Base-by-base conservation (phyloP, 2,797 vertebrate genomes). In the Trematomus bernacchii region DNA sequence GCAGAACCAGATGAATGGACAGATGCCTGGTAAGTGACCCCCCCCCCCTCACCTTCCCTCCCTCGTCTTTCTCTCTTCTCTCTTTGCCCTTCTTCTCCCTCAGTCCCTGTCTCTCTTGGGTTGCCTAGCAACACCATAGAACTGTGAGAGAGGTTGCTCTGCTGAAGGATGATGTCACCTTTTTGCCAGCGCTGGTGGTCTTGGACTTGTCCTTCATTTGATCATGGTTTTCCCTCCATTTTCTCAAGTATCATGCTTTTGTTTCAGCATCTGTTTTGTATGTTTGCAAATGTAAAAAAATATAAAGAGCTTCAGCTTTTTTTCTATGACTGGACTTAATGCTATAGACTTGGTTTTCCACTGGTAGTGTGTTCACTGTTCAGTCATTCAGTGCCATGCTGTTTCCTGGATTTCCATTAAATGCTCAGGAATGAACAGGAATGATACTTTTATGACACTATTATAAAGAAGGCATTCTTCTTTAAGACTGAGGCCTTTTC, bases 1-100 rank as follows among this genome's bases (percentile, higher is more conserved):
- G 97, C 98, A 98, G 94, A 97, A 94, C 96, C 98, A 99, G 97
- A 99, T 99, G 98, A 99, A 99, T 92, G 98, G 98, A 94, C 98
- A 99, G 97, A 99, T 99, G 96, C 97, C 97, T 93, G 98, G 98
- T 99, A 96, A 96, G 96, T 94, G 90, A 88, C 40, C 19, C 54
- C 51, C 44, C 44, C 11, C 65, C 11, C 27, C 27, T 27, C 37
- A 53, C 44, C 60, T 58, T 63, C 71, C 54, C 48, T 53, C 73
- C 66, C 64, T 70, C 30, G 16, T 79, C 73, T 81, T 76, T 74
- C 53, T 70, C 51, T 73, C 71, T 74, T 71, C 71, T 81, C 65
- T 72, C 68, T 77, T 52, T 82, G 51, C 77, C 71, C 79, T 80
- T 82, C 80, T 79, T 79, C 79, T 90, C 73, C 68, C 77, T 82